These are phyloP conservation scores for Coregonus sp. DNA, from an alignment of 2,797 vertebrate species.

Conservation along the genomic window DNA sequence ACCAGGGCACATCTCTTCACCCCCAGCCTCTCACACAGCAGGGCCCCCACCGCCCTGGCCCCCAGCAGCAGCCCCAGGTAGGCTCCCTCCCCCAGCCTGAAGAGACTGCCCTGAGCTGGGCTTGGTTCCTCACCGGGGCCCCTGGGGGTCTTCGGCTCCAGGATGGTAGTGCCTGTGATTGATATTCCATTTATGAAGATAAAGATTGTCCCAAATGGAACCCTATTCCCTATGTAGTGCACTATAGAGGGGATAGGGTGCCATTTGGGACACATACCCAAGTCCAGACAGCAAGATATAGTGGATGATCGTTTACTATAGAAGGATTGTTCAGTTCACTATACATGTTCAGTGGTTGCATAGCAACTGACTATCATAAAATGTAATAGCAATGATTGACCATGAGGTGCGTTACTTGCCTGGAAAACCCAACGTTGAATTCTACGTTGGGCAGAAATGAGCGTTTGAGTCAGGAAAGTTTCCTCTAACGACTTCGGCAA, in stretches of 20 bases:
- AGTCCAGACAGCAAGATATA: too few relatives aligned
- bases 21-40: slow-evolving; percentile 69
- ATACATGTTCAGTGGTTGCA: too few relatives aligned
- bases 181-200: not conserved
- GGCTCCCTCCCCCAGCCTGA: slow-evolving; percentile 62
- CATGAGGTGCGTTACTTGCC: too few relatives aligned
- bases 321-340: too few relatives aligned
- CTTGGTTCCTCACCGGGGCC: not conserved
- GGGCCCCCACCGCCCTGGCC: slow-evolving; percentile 54
- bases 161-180: slow-evolving; percentile 53
- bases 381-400: too few relatives aligned
- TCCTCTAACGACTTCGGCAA: too few relatives aligned
- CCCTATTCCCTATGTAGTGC: not conserved
- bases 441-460: too few relatives aligned
- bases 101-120: slow-evolving; percentile 54
- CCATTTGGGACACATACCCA: too few relatives aligned
- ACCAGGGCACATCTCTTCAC: slow-evolving; percentile 74
- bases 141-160: slow-evolving; percentile 52
- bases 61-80: slow-evolving; percentile 67
- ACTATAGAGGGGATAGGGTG: not conserved
- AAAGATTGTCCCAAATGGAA: not conserved
- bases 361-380: too few relatives aligned
- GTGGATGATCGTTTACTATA: too few relatives aligned
- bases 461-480: too few relatives aligned
- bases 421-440: too few relatives aligned